Base-by-base conservation (phyloP, 2,888 invertebrate genomes). In the Orthonychiurus folsomi region DNA sequence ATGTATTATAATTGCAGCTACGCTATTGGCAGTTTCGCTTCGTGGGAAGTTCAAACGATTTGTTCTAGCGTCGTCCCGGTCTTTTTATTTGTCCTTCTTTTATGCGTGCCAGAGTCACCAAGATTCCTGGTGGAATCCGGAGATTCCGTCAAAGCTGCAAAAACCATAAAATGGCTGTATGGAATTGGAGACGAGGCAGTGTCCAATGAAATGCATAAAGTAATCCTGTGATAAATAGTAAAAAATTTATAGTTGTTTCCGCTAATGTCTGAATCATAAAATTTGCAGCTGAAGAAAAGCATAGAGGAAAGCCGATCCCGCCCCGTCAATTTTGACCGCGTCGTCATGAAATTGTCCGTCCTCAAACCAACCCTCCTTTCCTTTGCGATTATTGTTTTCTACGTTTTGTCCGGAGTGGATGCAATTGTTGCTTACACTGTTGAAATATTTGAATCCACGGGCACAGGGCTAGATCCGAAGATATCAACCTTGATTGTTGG, bases 341-440 rank as follows among this genome's bases (percentile, higher is more conserved):
- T 56, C 47, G 61, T 50, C 9, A 63, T 24, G 58, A 63, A 65
- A 21, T 37, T 65, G 62, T 62, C 63, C 1, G 65, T 69, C 9
- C 63, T 71, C 2, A 66, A 65, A 50, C 71, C 71, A 0, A 67
- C 64, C 9, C 23, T 66, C 0, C 67, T 69, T 28, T 60, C 68
- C n/a, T 53, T 71, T 25, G 66, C 66, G 2, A 59, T 71, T 60
- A 66, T 69, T 66, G 65, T 67, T 23, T 71, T 71, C 59, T 63
- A 64, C 3, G 67, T 68, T 12, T 52, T 69, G 48, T 66, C 65
- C 15, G 71, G 68, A 15, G 63, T 67, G 21, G 71, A 71, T 62
- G 71, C 71, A 3, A 60, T 70, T 18, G 66, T 65, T 23, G 65
- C 66, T 9, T 70, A 69, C 59, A 68, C 69, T 2, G 70, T 69